Base-by-base conservation (phyloP, 2,797 vertebrate species). In the Falco peregrinus region DNA sequence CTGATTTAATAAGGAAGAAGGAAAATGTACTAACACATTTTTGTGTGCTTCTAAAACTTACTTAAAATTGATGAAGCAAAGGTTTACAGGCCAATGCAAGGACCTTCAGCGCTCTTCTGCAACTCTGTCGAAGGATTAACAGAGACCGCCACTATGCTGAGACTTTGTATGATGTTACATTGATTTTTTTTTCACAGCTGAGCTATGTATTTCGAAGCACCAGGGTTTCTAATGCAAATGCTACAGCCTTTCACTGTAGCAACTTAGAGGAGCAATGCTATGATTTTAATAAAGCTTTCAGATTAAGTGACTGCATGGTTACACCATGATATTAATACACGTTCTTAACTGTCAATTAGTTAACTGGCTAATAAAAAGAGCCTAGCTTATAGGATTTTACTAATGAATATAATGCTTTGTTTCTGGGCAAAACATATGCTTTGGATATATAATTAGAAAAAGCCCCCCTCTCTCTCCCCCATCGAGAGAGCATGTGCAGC, bases 361-460 rank as follows among this genome's bases (percentile, higher is more conserved):
- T 99, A 99, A 99, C 98, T 98, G 98, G 97, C 98, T 98, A 98
- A 98, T 98, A 98, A 95, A 98, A 98, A 97, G 98, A 98, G 98
- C 97, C 98, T 97, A 98, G 98, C 97, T 98, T 98, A 98, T 98
- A 98, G 98, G 98, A 98, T 97, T 98, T 97, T 96, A 94, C 96
- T 98, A 97, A 98, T 99, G 98, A 99, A 99, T 99, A 98, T 98
- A 96, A 97, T 97, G 98, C 98, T 99, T 99, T 99, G 99, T 99
- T 98, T 98, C 98, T 98, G 97, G 96, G 97, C 96, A 98, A 98
- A 99, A 99, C 98, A 98, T 98, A 98, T 98, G 98, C 98, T 98
- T 97, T 98, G 96, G 97, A 98, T 98, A 97, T 98, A 98, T 98
- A 98, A 98, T 99, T 98, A 98, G 98, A 96, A 98, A 96, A 96